phyloP scores from a whole-genome alignment of 2,888 invertebrate species.

The Sycophila texana region DNA sequence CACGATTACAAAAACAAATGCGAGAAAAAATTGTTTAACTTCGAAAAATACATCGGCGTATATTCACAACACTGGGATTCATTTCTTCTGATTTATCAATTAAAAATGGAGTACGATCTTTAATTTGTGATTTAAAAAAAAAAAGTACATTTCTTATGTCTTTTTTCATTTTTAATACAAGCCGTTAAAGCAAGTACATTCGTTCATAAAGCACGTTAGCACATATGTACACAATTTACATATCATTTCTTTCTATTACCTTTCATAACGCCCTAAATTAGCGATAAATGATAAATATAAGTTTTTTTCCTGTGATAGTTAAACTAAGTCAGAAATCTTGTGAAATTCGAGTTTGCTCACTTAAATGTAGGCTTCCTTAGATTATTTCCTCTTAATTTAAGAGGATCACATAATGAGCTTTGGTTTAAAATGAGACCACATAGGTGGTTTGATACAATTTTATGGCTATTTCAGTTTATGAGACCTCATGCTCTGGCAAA shows the following conservation, averaged over 20 bases:
- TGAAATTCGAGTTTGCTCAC: conserved; percentile 15
- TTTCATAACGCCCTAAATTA: conserved; percentile 45
- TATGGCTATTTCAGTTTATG: conserved; percentile 18
- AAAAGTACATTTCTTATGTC: conserved; percentile 25
- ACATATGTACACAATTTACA: conserved; percentile 62
- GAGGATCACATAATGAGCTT: conserved; percentile 41
- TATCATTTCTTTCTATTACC: conserved; percentile 51
- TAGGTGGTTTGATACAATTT: conserved; percentile 16
- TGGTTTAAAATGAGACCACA: conserved; percentile 38
- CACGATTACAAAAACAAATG: conserved; percentile 35
- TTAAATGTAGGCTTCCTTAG: conserved; percentile 14
- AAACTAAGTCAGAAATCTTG: conserved; percentile 37
- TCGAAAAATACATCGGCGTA: conserved; percentile 18
- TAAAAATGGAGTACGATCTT: conserved; percentile 26
- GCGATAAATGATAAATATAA: conserved; percentile 26
- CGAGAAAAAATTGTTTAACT: conserved; percentile 29
- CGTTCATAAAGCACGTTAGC: conserved; percentile 46
- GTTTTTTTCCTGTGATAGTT: conserved; percentile 7
- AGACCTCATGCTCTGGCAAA: neutral
- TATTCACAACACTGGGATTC: conserved; percentile 23
- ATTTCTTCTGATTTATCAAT: conserved; percentile 14
- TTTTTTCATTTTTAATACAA: conserved; percentile 5
- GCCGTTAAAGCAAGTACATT: conserved; percentile 28
- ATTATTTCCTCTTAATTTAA: conserved; percentile 51
- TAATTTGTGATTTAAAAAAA: neutral